phyloP scores from a whole-genome alignment of 2,113 vertebrate genomes.

The Dinomys branickii region DNA sequence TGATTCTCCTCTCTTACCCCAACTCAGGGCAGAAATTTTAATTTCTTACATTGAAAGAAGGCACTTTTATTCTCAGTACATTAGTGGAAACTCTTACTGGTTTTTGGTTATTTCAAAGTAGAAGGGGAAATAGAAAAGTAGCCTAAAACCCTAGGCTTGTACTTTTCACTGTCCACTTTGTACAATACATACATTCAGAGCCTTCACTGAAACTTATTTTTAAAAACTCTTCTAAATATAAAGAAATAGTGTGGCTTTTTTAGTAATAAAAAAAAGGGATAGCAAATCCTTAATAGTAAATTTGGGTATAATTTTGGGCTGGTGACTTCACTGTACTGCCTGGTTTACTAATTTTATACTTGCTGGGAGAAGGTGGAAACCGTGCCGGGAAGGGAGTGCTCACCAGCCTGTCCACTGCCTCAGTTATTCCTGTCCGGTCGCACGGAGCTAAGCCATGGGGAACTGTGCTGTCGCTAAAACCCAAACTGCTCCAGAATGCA shows the following conservation, averaged over 20 bases:
- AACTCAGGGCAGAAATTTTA: neutral
- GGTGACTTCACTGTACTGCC: conserved; percentile 58
- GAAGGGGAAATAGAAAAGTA: neutral
- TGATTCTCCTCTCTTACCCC: neutral
- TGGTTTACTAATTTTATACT: conserved; percentile 72
- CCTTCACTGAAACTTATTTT: conserved; percentile 55
- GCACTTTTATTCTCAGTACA: neutral
- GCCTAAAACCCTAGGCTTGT: conserved; percentile 4
- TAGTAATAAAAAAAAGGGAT: conserved; percentile 2
- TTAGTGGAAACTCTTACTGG: conserved; percentile 54
- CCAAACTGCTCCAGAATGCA: neutral
- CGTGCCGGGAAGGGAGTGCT: neutral
- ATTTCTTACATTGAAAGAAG: conserved; percentile 33
- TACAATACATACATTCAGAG: conserved; percentile 67
- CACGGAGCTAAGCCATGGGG: neutral
- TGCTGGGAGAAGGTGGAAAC: conserved; percentile 1
- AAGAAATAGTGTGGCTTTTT: conserved; percentile 35
- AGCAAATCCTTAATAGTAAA: conserved; percentile 64
- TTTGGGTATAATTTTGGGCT: conserved; percentile 74
- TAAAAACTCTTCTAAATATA: conserved; percentile 67
- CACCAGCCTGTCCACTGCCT: neutral
- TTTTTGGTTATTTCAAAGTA: conserved; percentile 51
- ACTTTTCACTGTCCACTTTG: neutral
- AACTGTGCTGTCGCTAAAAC: neutral
- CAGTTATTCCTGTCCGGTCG: conserved; percentile 50